A percentile compares a stretch with the other conserved stretches of the same genome.
These are phyloP conservation scores for Peromyscus californicus DNA, from an alignment of 2,113 vertebrate genomes.

Conservation along the genomic window DNA sequence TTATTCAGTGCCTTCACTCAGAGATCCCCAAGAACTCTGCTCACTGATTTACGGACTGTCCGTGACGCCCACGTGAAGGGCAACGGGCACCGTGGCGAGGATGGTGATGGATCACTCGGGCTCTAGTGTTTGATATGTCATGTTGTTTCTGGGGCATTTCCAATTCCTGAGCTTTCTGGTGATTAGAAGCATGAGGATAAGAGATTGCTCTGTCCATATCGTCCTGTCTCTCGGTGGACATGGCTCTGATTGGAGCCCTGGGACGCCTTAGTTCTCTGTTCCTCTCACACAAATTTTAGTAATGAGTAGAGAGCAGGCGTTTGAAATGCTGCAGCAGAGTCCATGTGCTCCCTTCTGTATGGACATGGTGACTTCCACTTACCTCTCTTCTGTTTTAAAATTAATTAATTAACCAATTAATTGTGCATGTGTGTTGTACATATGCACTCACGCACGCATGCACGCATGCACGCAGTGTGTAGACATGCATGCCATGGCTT, in stretches of 20 bases:
- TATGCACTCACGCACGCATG: background rate
- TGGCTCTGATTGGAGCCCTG: constrained; percentile 73
- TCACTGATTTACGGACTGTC: constrained; percentile 79
- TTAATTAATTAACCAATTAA: background rate
- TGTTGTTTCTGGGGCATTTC: constrained; percentile 83
- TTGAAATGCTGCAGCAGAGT: constrained; percentile 14
- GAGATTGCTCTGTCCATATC: constrained; percentile 58
- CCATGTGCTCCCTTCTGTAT: background rate
- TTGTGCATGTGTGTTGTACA: background rate
- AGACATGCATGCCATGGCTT: background rate
- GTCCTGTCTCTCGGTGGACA: constrained; percentile 59
- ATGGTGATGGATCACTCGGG: constrained; percentile 75
- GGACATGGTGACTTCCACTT: rapidly evolving
- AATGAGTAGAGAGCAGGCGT: constrained; percentile 66
- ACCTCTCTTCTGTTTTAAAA: background rate
- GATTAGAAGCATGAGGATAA: constrained; percentile 67
- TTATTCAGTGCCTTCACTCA: constrained; percentile 79
- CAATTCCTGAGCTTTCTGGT: constrained; percentile 74
- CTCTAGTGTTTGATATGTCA: constrained; percentile 80
- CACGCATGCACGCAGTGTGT: background rate
- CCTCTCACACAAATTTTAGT: constrained; percentile 75
- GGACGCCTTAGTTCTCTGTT: constrained; percentile 71
- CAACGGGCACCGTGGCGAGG: constrained; percentile 75
- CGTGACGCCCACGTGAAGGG: constrained; percentile 60
- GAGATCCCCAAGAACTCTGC: constrained; percentile 71